A percentile compares a stretch with the other conserved stretches of the same genome.
phyloP scores from a whole-genome alignment of 2,888 invertebrate genomes.

The Phlogophora meticulosa region DNA sequence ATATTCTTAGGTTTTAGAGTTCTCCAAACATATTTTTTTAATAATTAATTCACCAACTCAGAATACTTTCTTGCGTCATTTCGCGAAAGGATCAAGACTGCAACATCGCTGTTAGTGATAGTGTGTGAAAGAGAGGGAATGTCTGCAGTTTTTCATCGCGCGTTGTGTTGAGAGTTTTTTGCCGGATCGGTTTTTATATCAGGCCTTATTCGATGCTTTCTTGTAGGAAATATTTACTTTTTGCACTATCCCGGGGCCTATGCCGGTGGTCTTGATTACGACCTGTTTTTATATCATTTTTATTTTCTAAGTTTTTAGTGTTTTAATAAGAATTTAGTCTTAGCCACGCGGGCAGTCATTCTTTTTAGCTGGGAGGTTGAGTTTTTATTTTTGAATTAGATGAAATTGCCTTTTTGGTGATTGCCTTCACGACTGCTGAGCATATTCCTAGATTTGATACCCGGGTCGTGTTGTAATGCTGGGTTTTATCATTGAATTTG shows the following conservation, averaged over 20 bases:
- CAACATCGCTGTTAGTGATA: slow-evolving; percentile 68
- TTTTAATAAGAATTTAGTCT: slow-evolving; percentile 18
- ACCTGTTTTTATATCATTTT: slow-evolving; percentile 37
- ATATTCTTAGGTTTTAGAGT: too few species aligned
- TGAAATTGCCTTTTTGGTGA: not conserved
- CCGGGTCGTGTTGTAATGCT: too few species aligned
- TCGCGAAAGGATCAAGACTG: slow-evolving; percentile 80
- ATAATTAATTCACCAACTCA: not conserved
- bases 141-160: slow-evolving; percentile 83
- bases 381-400: not conserved
- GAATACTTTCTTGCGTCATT: not conserved
- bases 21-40: too few species aligned
- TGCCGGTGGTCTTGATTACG: slow-evolving; percentile 79
- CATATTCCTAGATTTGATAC: too few species aligned
- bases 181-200: slow-evolving; percentile 81
- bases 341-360: not conserved
- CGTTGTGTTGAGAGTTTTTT: slow-evolving; percentile 76
- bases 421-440: too few species aligned
- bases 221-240: slow-evolving; percentile 78
- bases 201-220: slow-evolving; percentile 77
- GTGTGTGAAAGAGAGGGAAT: slow-evolving; percentile 80
- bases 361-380: not conserved
- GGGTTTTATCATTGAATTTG: too few species aligned
- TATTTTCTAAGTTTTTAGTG: slow-evolving; percentile 30
- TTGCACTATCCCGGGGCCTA: slow-evolving; percentile 60